These are phyloP conservation scores for Pomphorhynchus laevis DNA, from an alignment of 1,140 invertebrate genomes.

Conservation along the genomic window DNA sequence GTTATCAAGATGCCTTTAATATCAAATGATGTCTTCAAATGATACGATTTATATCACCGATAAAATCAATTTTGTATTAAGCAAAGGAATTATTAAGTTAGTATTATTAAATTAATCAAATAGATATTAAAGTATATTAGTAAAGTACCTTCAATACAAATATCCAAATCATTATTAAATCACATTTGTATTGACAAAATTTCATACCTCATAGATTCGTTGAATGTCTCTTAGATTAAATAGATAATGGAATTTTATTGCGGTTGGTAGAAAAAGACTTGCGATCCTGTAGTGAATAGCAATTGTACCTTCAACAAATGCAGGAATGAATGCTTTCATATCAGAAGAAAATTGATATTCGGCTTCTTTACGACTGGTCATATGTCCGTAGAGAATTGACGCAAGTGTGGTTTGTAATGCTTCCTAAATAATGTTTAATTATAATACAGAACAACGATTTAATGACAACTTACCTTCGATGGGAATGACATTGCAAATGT, in stretches of 20 bases:
- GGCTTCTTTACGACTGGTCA: no score
- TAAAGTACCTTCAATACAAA: no score
- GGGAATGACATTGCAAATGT: constrained; percentile 30
- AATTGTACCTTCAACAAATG: not conserved
- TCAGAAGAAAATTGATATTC: no score
- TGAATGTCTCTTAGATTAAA: not conserved
- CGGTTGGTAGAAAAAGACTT: not conserved
- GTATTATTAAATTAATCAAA: no score
- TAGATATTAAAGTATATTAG: no score
- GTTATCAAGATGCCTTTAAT: no score
- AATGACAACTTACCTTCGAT: not conserved
- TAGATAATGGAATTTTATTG: not conserved
- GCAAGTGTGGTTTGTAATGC: not conserved
- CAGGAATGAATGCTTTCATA: no score
- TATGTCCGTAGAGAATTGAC: not conserved
- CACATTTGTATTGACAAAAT: not conserved
- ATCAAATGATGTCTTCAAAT: no score
- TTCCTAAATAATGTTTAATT: no score
- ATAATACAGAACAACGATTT: not conserved
- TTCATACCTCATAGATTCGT: not conserved
- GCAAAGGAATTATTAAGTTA: no score
- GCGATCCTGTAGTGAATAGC: not conserved
- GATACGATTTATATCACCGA: no score
- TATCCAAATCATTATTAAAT: not conserved
- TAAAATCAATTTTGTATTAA: no score